Percentiles rank a stretch among this genome's conserved stretches.
Evolutionary conservation across 2,888 invertebrate genomes (phyloP).

Genomic region (Mongoloraphidia duomilia): DNA sequence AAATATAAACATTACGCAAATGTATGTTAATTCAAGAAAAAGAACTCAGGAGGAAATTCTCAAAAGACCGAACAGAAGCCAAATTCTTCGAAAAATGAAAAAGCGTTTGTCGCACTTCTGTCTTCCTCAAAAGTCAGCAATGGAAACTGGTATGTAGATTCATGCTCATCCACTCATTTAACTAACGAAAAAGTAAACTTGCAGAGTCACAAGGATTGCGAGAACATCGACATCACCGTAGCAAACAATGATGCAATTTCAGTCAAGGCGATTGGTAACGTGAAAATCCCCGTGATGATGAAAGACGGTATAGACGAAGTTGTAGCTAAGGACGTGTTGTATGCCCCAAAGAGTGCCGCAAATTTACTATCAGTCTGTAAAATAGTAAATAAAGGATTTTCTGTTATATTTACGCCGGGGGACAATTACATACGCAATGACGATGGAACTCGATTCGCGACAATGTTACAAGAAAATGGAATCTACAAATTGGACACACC

Average conservation of each 20-base stretch:
- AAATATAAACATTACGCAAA: background rate
- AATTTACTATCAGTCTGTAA: constrained; percentile 15
- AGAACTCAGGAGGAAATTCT: background rate
- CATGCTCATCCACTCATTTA: constrained; percentile 9
- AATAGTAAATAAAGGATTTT: constrained; percentile 12
- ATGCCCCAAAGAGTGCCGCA: constrained; percentile 14
- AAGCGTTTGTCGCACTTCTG: too few species aligned
- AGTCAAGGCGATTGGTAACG: constrained; percentile 4
- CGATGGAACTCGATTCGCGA: constrained; percentile 4
- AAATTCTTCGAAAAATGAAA: background rate
- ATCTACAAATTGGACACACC: constrained; percentile 8
- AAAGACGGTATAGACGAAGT: too few species aligned
- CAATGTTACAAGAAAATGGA: constrained; percentile 5
- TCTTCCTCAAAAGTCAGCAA: background rate
- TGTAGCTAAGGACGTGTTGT: constrained; percentile 12
- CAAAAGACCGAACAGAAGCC: background rate
- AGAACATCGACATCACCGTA: background rate
- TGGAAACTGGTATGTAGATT: constrained; percentile 8
- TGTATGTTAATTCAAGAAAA: background rate
- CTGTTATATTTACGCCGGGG: constrained; percentile 10
- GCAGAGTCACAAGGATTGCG: background rate
- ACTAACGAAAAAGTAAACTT: constrained; percentile 4
- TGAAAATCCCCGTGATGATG: constrained; percentile 2
- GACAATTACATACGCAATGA: constrained; percentile 10
- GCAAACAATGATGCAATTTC: background rate